Conservation (phyloP, 1,140 invertebrate genomes). For the Drosophila parabipectinata region DNA sequence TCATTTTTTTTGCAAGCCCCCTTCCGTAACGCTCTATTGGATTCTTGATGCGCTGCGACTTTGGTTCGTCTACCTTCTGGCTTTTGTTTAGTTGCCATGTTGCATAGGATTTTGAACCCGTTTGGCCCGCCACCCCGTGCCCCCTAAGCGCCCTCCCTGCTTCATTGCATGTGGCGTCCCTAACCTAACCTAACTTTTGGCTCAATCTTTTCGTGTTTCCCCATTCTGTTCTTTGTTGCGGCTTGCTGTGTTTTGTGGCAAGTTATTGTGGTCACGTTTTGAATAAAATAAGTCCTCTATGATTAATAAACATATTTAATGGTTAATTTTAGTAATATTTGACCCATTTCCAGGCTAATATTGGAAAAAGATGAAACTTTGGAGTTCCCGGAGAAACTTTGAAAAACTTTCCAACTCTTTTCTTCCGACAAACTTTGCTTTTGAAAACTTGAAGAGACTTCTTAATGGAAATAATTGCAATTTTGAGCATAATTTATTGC, state of each 20-base stretch:
- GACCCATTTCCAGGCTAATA: neutral
- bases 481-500: constrained; percentile 74
- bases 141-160: constrained; percentile 12
- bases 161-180: constrained; percentile 67
- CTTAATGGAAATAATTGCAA: constrained; percentile 78
- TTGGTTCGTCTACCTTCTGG: constrained; percentile 73
- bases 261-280: constrained; percentile 39
- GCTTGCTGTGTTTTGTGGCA: constrained; percentile 31
- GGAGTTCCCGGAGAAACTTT: neutral
- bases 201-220: constrained; percentile 50
- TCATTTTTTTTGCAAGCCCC: constrained; percentile 17
- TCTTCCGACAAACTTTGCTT: constrained; percentile 25
- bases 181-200: constrained; percentile 80
- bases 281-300: constrained; percentile 1
- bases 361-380: neutral
- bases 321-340: neutral
- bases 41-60: constrained; percentile 44
- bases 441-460: constrained; percentile 11
- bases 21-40: constrained; percentile 67
- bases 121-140: constrained; percentile 39
- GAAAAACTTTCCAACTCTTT: constrained; percentile 15
- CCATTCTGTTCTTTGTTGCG: constrained; percentile 34
- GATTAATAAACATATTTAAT: neutral
- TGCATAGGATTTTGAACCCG: constrained; percentile 83
- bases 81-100: constrained; percentile 76